Evolutionary conservation across 2,888 invertebrate genomes (phyloP).

Genomic region (Clunio marinus): DNA sequence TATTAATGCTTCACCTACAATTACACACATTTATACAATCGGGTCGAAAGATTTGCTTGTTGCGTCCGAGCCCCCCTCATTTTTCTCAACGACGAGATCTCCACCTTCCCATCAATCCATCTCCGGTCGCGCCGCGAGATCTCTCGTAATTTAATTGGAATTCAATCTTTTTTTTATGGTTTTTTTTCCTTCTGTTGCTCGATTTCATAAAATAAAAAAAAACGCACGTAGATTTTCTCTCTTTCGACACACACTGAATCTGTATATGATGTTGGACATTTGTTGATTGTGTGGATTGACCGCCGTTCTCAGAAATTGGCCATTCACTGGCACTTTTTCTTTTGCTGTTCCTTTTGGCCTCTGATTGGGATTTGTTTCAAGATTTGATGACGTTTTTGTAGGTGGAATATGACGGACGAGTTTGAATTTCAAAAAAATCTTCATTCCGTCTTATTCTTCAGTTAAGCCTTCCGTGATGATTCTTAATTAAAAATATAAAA

Average conservation of each 20-base stretch:
- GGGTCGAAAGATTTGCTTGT: not conserved
- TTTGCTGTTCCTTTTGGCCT: slow-evolving; percentile 6
- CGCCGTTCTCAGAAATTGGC: slow-evolving; percentile 33
- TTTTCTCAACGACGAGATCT: slow-evolving; percentile 3
- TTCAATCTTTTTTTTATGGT: slow-evolving; percentile 25
- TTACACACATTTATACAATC: slow-evolving; percentile 22
- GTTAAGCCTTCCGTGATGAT: too few relatives aligned
- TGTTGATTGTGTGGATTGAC: slow-evolving; percentile 10
- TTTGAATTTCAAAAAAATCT: too few relatives aligned
- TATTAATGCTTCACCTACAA: slow-evolving; percentile 33
- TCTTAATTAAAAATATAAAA: too few relatives aligned
- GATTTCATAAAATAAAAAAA: slow-evolving; percentile 18
- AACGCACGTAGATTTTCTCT: slow-evolving; percentile 34
- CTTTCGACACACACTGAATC: not conserved
- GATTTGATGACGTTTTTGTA: too few relatives aligned
- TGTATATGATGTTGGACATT: slow-evolving; percentile 19
- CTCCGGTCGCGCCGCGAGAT: slow-evolving; percentile 20
- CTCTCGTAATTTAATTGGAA: slow-evolving; percentile 36
- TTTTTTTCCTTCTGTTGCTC: slow-evolving; percentile 25
- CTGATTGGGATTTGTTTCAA: too few relatives aligned
- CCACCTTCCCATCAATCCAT: slow-evolving; percentile 33
- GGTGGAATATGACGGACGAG: too few relatives aligned
- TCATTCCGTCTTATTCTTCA: too few relatives aligned
- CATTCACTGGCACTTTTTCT: slow-evolving; percentile 32
- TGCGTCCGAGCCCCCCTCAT: not conserved